Evolutionary conservation across 2,888 invertebrate genomes (phyloP), one percentile per base, ranked within the genome.

Genomic region (Tubulanus polymorphus): DNA sequence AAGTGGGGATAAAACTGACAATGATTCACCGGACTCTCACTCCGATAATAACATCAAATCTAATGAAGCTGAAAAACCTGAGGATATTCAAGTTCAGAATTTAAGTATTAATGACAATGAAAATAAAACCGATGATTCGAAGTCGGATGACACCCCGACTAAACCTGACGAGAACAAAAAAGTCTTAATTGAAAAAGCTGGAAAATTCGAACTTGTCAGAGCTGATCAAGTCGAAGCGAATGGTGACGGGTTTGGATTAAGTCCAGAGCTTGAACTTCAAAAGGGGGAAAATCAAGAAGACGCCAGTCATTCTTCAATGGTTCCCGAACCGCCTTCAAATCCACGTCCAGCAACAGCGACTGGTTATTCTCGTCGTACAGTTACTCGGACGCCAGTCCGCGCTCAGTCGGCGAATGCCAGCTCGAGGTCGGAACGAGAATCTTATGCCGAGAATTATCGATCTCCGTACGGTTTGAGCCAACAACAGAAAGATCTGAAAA

Each of bases 121-220:
- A n/a, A 10, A 15, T 12, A 15, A 20, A 46, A 10, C 10, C 10
- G 46, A 46, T 20, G 18, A 46, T n/a, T 20, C 18, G 10, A 20
- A 46, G 10, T 10, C n/a, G 12, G 12, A 12, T 35, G 35, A 35
- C 35, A 51, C 53, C 12, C 28, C 37, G 37, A 56, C 53, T 54
- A 25, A 51, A 29, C 37, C 53, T 2, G 53, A 54, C 3, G 62
- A 65, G n/a, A 69, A 70, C 46, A 65, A 73, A 37, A 69, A 70
- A 58, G 71, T 75, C 53, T 63, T 77, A 37, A 67, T 76, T 3
- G 75, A 77, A 62, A 55, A 68, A 46, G 72, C 71, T 54, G 76
- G 75, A 28, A 70, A 70, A 51, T 76, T 75, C 67, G 67, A 73
- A 54, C 58, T 73, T 12, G 63, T 77, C 3, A 68, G 61, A 55